phyloP scores from a whole-genome alignment of 1,140 invertebrate species.

The Latrodectus geometricus region DNA sequence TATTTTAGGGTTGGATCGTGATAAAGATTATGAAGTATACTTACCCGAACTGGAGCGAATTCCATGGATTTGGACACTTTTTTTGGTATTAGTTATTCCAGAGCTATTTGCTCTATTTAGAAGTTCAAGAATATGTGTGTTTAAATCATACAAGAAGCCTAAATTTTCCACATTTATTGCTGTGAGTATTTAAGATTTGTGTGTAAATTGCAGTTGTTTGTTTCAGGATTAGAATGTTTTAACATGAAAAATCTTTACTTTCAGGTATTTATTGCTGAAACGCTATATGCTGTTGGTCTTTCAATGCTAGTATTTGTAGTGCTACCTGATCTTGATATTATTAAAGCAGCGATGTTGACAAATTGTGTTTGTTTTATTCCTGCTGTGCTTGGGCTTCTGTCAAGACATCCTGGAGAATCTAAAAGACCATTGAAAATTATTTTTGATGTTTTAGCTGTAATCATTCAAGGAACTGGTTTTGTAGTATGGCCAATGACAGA shows the following conservation, averaged over 20 bases:
- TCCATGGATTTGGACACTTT: constrained; percentile 91
- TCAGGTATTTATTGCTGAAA: constrained; percentile 68
- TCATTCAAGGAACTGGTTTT: constrained; percentile 82
- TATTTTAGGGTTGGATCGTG: constrained; percentile 70
- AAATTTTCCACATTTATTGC: constrained; percentile 59
- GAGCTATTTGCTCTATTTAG: constrained; percentile 88
- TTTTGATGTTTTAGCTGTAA: constrained; percentile 67
- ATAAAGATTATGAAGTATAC: constrained; percentile 62
- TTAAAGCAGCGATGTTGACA: constrained; percentile 68
- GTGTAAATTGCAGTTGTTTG: neutral
- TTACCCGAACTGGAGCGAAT: constrained; percentile 80
- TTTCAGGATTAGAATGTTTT: neutral
- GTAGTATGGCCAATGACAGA: constrained; percentile 81
- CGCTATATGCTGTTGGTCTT: constrained; percentile 69
- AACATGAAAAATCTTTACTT: constrained; percentile 11
- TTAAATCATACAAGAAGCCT: constrained; percentile 74
- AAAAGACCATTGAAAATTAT: constrained; percentile 62
- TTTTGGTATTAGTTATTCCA: constrained; percentile 86
- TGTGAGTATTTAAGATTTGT: constrained; percentile 59
- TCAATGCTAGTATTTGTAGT: constrained; percentile 69
- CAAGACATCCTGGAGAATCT: constrained; percentile 61
- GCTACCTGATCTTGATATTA: constrained; percentile 69
- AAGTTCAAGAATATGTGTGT: constrained; percentile 88
- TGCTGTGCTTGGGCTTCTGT: constrained; percentile 65
- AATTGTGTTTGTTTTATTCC: constrained; percentile 69